A percentile compares a stretch with the other conserved stretches of the same genome.
Conservation (phyloP, 2,797 vertebrate species). For the Pogonophryne albipinna region DNA sequence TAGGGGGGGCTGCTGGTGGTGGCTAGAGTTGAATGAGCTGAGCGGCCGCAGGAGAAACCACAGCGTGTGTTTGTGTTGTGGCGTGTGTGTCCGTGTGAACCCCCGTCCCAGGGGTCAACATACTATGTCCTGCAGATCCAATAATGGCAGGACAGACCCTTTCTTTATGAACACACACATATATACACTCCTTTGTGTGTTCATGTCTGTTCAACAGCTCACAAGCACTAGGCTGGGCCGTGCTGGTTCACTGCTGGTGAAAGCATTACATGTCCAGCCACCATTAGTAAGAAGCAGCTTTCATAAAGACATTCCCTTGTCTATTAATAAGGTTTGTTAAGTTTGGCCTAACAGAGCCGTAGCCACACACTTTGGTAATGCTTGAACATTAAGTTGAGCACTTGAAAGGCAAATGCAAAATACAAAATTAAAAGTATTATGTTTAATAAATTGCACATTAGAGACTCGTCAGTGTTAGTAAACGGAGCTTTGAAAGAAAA, state of each 20-base stretch:
- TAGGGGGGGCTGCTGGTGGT: constrained; percentile 53
- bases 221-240: constrained; percentile 26
- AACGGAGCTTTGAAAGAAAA: constrained; percentile 20
- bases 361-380: constrained; percentile 46
- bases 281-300: constrained; percentile 54
- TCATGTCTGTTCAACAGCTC: constrained; percentile 60
- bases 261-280: constrained; percentile 55
- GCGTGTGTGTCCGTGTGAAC: constrained; percentile 59
- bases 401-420: constrained; percentile 48
- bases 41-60: constrained; percentile 75
- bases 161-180: constrained; percentile 24
- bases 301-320: constrained; percentile 62
- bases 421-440: constrained; percentile 40
- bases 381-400: constrained; percentile 44
- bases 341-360: constrained; percentile 47
- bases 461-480: constrained; percentile 25
- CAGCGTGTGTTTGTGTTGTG: constrained; percentile 71
- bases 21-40: constrained; percentile 72
- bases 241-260: constrained; percentile 53
- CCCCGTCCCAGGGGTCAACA: constrained; percentile 62
- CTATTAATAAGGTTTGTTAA: constrained; percentile 67
- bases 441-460: constrained; percentile 25
- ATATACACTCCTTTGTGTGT: constrained; percentile 20
- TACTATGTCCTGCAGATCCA: constrained; percentile 61
- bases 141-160: constrained; percentile 43